Base-by-base conservation (phyloP, 2,113 vertebrate species). In the Anthoscopus minutus region DNA sequence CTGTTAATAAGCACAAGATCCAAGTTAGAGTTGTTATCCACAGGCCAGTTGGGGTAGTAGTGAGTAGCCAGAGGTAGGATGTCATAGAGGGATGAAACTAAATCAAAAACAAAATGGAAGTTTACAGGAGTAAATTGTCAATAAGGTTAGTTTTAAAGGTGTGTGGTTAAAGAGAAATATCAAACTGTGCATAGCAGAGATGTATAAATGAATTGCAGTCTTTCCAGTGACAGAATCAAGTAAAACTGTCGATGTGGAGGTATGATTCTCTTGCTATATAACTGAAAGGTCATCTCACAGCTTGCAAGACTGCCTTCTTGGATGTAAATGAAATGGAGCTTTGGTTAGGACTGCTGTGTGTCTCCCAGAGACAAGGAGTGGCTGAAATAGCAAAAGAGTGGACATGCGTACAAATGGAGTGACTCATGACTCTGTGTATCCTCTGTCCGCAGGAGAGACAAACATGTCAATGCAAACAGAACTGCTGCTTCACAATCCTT, bases 91-190 rank as follows among this genome's bases (percentile, higher is more conserved):
- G 11, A 53, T 91, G 22, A 82, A 95, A 71, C 61, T 72, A 56
- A 91, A 85, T 45, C 14, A 44, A 35, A 25, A 65, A 42, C 54
- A 91, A 92, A 92, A 85, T 92, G 54, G 81, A 90, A 88, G 45
- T 65, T 81, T 73, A 87, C 51, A 86, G 58, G 80, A 94, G 35
- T 37, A 67, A 74, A 60, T 51, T 87, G 78, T 93, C 73, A 76
- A 14, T 73, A 89, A 72, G 13, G 40, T 72, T 82, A 56, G 60
- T 74, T 90, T 95, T 78, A 85, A 94, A 82, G 74, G 81, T 37
- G 38, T 69, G 21, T 79, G 30, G 57, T 90, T 93, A 76, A 84
- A 91, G n/a, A 87, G 80, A 94, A 85, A 79, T 92, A 89, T 44
- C 91, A 73, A 85, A 79, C 21, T n/a, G 27, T 89, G 84, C 58